Evolutionary conservation across 2,113 vertebrate species (phyloP).

Genomic region (Jacana jacana): DNA sequence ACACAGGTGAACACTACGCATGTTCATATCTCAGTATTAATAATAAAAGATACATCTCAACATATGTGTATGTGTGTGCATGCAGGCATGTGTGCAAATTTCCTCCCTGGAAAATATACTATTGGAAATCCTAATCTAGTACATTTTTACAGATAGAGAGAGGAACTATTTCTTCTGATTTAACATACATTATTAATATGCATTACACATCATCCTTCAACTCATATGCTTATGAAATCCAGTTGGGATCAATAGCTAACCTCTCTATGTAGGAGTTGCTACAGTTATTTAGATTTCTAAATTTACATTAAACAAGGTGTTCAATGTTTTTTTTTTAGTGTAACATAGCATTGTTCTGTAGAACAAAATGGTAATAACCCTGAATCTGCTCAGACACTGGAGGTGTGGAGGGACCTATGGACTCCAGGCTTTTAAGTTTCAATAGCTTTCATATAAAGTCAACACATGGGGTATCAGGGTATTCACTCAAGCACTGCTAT

Average conservation of each 20-base stretch:
- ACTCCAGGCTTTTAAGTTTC: not conserved
- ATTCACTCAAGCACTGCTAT: not conserved
- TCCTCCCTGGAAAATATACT: not conserved
- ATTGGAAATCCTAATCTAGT: not conserved
- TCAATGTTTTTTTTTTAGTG: not conserved
- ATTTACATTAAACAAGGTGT: not conserved
- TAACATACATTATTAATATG: not conserved
- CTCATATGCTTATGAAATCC: not conserved
- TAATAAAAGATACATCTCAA: not conserved
- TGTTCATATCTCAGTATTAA: not conserved
- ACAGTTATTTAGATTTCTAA: not conserved
- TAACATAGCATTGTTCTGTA: not conserved
- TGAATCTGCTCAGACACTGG: not conserved
- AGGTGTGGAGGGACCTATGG: not conserved
- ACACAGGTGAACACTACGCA: not conserved
- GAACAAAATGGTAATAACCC: not conserved
- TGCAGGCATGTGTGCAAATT: accelerated
- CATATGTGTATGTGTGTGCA: accelerated
- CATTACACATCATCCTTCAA: not conserved
- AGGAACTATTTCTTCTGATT: not conserved
- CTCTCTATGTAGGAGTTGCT: not conserved
- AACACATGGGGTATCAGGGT: not conserved
- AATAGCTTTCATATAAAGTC: not conserved
- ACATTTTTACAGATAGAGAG: not conserved
- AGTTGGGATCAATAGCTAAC: not conserved